phyloP scores from a whole-genome alignment of 2,113 vertebrate genomes.

The Osmerus eperlanus region DNA sequence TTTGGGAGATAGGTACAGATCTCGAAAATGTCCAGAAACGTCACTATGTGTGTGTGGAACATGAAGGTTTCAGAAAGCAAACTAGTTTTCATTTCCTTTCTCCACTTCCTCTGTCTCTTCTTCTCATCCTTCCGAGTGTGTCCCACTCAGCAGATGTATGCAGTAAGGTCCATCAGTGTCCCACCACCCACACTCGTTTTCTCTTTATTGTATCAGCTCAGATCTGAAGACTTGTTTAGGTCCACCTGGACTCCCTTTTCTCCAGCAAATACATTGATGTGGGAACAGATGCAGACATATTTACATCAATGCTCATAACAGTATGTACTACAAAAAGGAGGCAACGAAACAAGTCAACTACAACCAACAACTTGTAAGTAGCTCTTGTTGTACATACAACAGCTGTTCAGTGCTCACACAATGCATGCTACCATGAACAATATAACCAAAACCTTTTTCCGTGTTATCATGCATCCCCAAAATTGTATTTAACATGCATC shows the following conservation, averaged over 20 bases:
- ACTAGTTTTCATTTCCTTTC: not conserved
- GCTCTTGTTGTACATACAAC: too few relatives aligned
- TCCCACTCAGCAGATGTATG: not conserved
- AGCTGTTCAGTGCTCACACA: too few relatives aligned
- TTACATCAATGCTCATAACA: not conserved
- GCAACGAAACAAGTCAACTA: not conserved
- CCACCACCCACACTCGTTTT: not conserved
- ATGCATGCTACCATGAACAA: too few relatives aligned
- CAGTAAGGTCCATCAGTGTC: slow-evolving; percentile 9
- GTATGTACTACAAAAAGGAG: not conserved
- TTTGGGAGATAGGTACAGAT: too few relatives aligned
- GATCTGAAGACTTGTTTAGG: slow-evolving; percentile 79
- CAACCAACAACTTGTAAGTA: too few relatives aligned
- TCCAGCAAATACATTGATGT: slow-evolving; percentile 53
- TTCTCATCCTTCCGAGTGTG: not conserved
- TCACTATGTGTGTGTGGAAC: too few relatives aligned
- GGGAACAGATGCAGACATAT: slow-evolving; percentile 4
- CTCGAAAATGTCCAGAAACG: too few relatives aligned
- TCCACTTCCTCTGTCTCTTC: not conserved
- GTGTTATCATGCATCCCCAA: too few relatives aligned
- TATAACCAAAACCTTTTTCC: too few relatives aligned
- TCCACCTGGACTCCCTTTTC: slow-evolving; percentile 83
- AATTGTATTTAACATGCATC: too few relatives aligned
- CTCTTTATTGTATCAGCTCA: slow-evolving; percentile 43
- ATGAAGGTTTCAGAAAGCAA: not conserved